Evolutionary conservation across 2,797 vertebrate species (phyloP), one percentile per base, ranked within the genome.

Genomic region (Xyrichtys novacula): DNA sequence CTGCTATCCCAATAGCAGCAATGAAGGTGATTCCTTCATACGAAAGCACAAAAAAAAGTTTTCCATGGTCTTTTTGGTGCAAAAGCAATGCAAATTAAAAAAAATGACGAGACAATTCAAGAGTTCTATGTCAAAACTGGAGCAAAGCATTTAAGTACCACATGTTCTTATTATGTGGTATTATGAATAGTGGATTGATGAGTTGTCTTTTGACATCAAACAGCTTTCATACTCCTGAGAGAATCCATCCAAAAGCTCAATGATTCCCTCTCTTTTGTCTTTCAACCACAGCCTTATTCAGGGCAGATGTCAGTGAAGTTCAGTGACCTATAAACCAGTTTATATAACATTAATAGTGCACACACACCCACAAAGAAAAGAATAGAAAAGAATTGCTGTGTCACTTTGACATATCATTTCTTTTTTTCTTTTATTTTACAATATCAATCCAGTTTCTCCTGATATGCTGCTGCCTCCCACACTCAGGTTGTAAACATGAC

Each of bases 401-500:
- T 83, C 76, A 83, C 47, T 17, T 17, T 84, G 44, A 65, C 25
- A 4, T 1, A n/a, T 43, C 7, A 54, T 0, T 0, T 47, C 56
- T 58, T 20, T 10, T 20, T 2, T n/a, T n/a, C n/a, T n/a, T n/a
- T n/a, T 6, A n/a, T 23, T 53, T 0, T 3, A 17, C 17, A 22
- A 19, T 28, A 57, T 28, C 19, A 42, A 8, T 6, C 7, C 4
- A n/a, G n/a, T n/a, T n/a, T n/a, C 8, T 55, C 1, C 9, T n/a
- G 5, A 28, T 46, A 53, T 44, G 3, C 5, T 5, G 2, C 14
- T 3, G 10, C n/a, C 26, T 65, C 8, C 3, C 1, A 31, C 0
- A 7, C 7, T 54, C 8, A 0, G 19, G 6, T 31, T 1, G 6
- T 48, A 42, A 75, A 7, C 3, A 47, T 71, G 53, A 69, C 47